phyloP scores from a whole-genome alignment of 2,113 vertebrate genomes.

The Osmerus eperlanus region DNA sequence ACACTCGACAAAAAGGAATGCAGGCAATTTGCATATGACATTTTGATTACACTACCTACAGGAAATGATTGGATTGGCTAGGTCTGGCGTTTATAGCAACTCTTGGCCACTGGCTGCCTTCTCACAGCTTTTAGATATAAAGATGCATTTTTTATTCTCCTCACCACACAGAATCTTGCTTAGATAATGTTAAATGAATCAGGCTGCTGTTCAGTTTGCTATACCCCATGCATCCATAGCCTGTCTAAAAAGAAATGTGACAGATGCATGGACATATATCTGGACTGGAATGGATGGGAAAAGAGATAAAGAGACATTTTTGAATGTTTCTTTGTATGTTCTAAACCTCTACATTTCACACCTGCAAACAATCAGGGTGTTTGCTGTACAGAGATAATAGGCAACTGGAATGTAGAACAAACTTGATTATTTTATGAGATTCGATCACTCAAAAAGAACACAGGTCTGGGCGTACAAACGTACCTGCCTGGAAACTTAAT shows the following conservation, averaged over 20 bases:
- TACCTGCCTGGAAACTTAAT: not conserved
- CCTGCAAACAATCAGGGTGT: constrained; percentile 47
- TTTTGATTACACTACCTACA: no score
- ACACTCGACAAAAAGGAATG: no score
- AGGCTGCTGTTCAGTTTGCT: constrained; percentile 5
- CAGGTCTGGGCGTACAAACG: not conserved
- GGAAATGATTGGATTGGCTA: no score
- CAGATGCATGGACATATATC: constrained; percentile 7
- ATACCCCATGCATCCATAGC: not conserved
- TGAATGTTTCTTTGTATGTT: constrained; percentile 18
- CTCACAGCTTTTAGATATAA: constrained; percentile 24
- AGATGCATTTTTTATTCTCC: constrained; percentile 26
- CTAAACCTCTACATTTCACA: constrained; percentile 39
- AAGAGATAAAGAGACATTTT: not conserved
- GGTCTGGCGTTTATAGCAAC: not conserved
- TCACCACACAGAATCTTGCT: constrained; percentile 14
- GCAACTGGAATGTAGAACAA: constrained; percentile 39
- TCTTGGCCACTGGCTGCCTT: not conserved
- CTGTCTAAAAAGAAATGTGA: constrained; percentile 1
- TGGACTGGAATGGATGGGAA: constrained; percentile 1
- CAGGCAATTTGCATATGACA: no score
- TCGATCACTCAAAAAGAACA: constrained; percentile 35
- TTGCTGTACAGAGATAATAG: constrained; percentile 51
- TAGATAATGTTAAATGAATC: constrained; percentile 10
- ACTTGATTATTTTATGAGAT: constrained; percentile 41